A percentile compares a stretch with the other conserved stretches of the same genome.
phyloP scores from a whole-genome alignment of 92 coral and sea anemone species.

The Bergia sp. region DNA sequence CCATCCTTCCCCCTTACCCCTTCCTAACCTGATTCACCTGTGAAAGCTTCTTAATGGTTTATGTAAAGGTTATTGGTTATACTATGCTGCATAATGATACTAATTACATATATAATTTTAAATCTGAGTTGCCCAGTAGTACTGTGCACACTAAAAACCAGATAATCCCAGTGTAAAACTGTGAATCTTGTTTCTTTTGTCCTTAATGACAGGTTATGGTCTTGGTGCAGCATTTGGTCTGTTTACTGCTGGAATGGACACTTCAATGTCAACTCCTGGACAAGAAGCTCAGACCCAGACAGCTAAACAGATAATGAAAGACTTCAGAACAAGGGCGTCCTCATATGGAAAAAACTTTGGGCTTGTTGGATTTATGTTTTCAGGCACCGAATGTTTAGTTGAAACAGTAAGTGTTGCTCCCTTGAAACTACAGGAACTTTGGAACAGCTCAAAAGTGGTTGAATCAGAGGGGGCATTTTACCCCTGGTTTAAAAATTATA shows the following conservation, averaged over 20 bases:
- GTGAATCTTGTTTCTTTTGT: not conserved
- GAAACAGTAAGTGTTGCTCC: constrained; percentile 84
- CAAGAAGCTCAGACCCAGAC: constrained; percentile 94
- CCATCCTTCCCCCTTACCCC: too few relatives aligned
- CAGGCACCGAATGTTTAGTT: constrained; percentile 97
- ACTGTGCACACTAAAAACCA: too few relatives aligned
- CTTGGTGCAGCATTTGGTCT: constrained; percentile 98
- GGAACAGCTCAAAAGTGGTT: too few relatives aligned
- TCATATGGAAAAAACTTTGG: constrained; percentile 99
- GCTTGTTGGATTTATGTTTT: constrained; percentile 96
- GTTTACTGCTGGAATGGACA: constrained; percentile 98
- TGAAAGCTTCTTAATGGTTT: too few relatives aligned
- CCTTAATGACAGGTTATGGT: constrained; percentile 73
- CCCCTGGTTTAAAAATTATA: not conserved
- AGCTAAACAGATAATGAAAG: constrained; percentile 87
- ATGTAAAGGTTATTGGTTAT: too few relatives aligned
- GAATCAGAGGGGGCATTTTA: too few relatives aligned
- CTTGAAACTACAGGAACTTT: too few relatives aligned
- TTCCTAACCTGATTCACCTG: too few relatives aligned
- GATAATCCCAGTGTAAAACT: not conserved
- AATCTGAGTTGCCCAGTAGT: not conserved
- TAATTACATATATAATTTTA: too few relatives aligned
- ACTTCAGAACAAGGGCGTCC: constrained; percentile 87
- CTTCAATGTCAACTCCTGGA: constrained; percentile 97
- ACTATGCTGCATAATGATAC: too few relatives aligned